These are phyloP conservation scores for Larimichthys polyactis DNA, from an alignment of 2,113 vertebrate genomes.

Conservation along the genomic window DNA sequence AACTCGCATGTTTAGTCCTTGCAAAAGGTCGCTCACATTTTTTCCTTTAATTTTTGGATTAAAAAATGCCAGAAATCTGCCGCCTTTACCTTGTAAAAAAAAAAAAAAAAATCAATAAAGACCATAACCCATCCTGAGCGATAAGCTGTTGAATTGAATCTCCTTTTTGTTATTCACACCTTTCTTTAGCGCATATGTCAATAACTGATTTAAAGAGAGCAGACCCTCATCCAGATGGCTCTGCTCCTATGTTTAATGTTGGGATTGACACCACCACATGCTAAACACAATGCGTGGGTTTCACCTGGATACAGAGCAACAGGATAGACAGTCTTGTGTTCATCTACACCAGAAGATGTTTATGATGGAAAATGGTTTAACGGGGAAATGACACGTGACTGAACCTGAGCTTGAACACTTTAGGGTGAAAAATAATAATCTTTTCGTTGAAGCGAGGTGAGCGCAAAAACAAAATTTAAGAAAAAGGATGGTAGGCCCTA, in stretches of 20 bases:
- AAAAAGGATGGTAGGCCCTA: background rate
- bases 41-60: background rate
- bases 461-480: slow-evolving; percentile 8
- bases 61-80: background rate
- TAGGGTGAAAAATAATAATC: background rate
- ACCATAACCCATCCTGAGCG: background rate
- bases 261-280: slow-evolving; percentile 53
- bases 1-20: background rate
- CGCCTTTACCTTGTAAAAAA: background rate
- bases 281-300: slow-evolving; percentile 58
- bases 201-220: slow-evolving; percentile 39
- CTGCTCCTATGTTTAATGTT: slow-evolving; percentile 43
- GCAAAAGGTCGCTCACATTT: background rate
- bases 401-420: background rate
- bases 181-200: slow-evolving; percentile 31
- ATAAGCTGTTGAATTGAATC: background rate
- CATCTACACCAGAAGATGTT: slow-evolving; percentile 31
- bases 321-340: slow-evolving; percentile 38
- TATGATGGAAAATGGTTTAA: slow-evolving; percentile 30
- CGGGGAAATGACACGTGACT: slow-evolving; percentile 36
- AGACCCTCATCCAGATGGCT: slow-evolving; percentile 65
- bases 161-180: slow-evolving; percentile 11
- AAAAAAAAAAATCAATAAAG: background rate
- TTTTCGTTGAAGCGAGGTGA: background rate
- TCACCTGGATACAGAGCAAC: slow-evolving; percentile 54